phyloP scores from a whole-genome alignment of 2,113 vertebrate genomes.

The Calyptommatus sinebrachiatus region DNA sequence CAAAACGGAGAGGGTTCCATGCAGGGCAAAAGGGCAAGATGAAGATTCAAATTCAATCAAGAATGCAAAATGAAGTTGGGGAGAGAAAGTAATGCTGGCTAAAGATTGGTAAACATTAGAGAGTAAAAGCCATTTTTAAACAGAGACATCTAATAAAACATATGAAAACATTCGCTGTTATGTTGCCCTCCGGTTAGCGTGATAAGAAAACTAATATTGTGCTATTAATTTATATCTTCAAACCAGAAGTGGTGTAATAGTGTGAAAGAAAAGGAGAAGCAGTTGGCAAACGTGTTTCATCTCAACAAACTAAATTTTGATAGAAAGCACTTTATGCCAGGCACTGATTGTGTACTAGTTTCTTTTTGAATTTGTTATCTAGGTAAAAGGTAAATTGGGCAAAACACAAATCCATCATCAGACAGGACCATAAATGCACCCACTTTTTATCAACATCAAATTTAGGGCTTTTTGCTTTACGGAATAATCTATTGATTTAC shows the following conservation, averaged over 20 bases:
- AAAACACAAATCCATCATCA: constrained; percentile 14
- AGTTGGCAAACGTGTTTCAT: neutral
- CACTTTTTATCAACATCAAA: constrained; percentile 1
- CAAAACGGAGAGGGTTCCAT: constrained; percentile 44
- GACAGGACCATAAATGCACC: constrained; percentile 6
- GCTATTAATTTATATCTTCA: neutral
- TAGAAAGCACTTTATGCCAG: too few species aligned
- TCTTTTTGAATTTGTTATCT: neutral
- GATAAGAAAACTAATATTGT: neutral
- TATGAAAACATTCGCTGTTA: neutral
- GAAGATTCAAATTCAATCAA: neutral
- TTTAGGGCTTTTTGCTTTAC: constrained; percentile 19
- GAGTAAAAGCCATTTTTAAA: neutral
- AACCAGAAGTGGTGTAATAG: too few species aligned
- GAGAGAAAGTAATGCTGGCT: neutral
- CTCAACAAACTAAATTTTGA: too few species aligned
- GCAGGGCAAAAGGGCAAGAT: constrained; percentile 36
- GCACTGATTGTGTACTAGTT: neutral
- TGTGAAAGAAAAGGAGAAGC: neutral
- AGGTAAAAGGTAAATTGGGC: constrained; percentile 22
- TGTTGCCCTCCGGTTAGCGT: neutral
- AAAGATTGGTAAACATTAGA: neutral
- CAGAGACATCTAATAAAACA: neutral
- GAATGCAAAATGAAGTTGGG: neutral
- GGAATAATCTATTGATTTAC: constrained; percentile 5